Evolutionary conservation across 2,113 vertebrate species (phyloP), one percentile per base, ranked within the genome.

Genomic region (Bos javanicus): DNA sequence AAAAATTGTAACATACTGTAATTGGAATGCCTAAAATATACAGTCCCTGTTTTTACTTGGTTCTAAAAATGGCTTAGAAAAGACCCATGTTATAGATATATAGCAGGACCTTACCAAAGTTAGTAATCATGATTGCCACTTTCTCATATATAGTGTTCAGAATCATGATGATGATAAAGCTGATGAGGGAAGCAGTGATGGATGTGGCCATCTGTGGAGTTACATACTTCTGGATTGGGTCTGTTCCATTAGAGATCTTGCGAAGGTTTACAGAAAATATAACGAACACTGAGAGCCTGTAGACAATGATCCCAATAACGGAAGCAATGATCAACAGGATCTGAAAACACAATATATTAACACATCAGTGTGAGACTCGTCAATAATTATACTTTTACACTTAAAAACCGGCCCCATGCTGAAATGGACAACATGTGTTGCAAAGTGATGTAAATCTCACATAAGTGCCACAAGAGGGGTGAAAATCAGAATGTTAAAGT

Each of bases 181-280:
- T 99, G 98, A 99, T 99, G 98, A 99, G 80, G 0, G 99, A 99
- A 17, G 99, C 99, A 0, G 99, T 99, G 87, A 99, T 97, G 26
- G 99, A 99, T 0, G 99, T 99, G 97, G 99, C 99, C 88, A 99
- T 99, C 98, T 99, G 99, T 0, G 99, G 99, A 2, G 99, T 99
- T 98, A 99, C 98, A 39, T 99, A 99, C 98, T 99, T 99, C 98
- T 99, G 99, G 92, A 99, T 96, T 0, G 99, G 98, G 95, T 99
- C 99, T 1, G 99, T 98, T 48, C 98, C 98, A 33, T 98, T 99
- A 62, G 99, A 86, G 95, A 98, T 98, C 62, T 97, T 74, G 25
- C 99, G 97, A 60, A 99, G 90, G 2, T 91, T 98, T 16, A 98
- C 52, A 48, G 99, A 99, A 98, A 99, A 99, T 17, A 99, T 98